Conservation (phyloP, 2,113 vertebrate species). For the Fregata magnificens region DNA sequence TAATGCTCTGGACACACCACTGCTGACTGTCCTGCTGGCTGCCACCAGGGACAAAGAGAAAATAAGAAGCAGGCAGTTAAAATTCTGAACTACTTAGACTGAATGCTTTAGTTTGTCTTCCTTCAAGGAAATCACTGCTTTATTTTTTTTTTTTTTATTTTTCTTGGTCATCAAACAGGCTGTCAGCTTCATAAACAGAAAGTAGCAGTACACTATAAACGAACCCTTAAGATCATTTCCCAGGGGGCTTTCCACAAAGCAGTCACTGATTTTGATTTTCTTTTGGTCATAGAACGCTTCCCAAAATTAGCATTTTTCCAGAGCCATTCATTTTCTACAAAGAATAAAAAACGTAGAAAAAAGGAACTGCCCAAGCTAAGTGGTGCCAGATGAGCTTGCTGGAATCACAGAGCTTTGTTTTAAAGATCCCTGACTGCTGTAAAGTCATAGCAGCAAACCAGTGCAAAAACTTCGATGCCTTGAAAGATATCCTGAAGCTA, state of each 20-base stretch:
- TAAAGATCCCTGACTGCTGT: constrained; percentile 35
- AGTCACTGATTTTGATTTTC: constrained; percentile 31
- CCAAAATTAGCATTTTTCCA: constrained; percentile 60
- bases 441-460: constrained; percentile 43
- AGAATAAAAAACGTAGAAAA: constrained; percentile 39
- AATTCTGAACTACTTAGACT: not conserved
- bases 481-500: constrained; percentile 8
- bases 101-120: not conserved
- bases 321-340: constrained; percentile 60
- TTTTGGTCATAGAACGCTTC: constrained; percentile 43
- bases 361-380: constrained; percentile 30
- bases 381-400: constrained; percentile 62
- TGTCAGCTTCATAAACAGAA: constrained; percentile 44
- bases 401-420: constrained; percentile 47
- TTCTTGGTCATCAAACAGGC: not conserved
- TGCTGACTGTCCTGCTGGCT: not conserved
- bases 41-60: not conserved
- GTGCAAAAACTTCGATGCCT: constrained; percentile 23
- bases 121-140: constrained; percentile 34
- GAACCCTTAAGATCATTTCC: constrained; percentile 21
- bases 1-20: not conserved
- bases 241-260: not conserved
- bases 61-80: not conserved
- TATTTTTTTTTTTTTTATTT: not conserved
- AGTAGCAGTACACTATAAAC: not conserved